These are phyloP conservation scores for Ptilorrhoa leucosticta DNA, from an alignment of 2,113 vertebrate species.

Conservation along the genomic window DNA sequence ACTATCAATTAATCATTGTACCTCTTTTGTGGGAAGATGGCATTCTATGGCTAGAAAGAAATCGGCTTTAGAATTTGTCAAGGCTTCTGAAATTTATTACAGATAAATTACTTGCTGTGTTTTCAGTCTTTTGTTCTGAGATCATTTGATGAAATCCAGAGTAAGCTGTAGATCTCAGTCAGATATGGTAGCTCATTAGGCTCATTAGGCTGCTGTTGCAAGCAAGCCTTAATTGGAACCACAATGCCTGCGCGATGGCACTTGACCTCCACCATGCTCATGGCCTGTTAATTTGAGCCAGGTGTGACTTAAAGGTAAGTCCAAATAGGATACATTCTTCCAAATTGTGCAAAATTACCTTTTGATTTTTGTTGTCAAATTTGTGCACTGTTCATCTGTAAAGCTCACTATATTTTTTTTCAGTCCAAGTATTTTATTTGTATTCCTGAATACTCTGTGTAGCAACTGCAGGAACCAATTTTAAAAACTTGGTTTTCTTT, in stretches of 20 bases:
- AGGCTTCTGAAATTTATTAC: background rate
- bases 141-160: background rate
- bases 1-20: background rate
- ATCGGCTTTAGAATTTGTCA: background rate
- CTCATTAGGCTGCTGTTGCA: background rate
- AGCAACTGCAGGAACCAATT: background rate
- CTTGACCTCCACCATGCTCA: background rate
- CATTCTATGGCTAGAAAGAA: background rate
- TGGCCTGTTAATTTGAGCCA: slow-evolving; percentile 33
- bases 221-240: background rate
- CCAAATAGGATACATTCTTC: background rate
- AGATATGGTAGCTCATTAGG: background rate
- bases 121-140: background rate
- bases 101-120: background rate
- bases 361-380: background rate
- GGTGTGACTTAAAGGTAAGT: slow-evolving; percentile 69
- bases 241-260: background rate
- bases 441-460: background rate
- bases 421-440: background rate
- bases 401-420: background rate
- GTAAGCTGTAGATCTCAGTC: background rate
- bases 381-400: background rate
- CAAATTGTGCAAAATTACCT: background rate
- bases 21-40: background rate
- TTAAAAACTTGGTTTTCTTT: background rate